A percentile compares a stretch with the other conserved stretches of the same genome.
These are phyloP conservation scores for Orthochromis malagaraziensis DNA, from an alignment of 2,113 vertebrate genomes.

Conservation along the genomic window DNA sequence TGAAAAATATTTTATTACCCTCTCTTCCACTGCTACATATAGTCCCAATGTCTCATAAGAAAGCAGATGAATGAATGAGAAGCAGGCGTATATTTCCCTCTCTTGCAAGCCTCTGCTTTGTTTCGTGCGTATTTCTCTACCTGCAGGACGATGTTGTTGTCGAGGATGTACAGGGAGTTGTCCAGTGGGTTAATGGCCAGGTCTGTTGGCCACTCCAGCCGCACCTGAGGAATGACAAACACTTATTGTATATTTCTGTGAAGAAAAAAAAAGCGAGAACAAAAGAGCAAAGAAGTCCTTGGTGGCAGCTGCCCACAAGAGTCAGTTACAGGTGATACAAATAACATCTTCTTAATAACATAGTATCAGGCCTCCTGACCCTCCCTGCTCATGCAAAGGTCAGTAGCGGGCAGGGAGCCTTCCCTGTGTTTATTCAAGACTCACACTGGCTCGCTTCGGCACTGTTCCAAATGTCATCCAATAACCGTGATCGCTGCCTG, in stretches of 20 bases:
- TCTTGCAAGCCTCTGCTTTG: neutral
- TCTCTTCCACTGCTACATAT: neutral
- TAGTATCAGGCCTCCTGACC: constrained; percentile 58
- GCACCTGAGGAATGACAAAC: constrained; percentile 73
- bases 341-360: constrained; percentile 62
- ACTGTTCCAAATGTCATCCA: constrained; percentile 67
- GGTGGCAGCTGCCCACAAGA: neutral
- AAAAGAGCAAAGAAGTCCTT: neutral
- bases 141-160: constrained; percentile 98
- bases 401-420: constrained; percentile 53
- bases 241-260: neutral
- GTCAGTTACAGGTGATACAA: constrained; percentile 43
- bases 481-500: constrained; percentile 54
- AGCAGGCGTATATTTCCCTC: neutral
- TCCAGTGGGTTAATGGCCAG: constrained; percentile 93
- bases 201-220: constrained; percentile 96
- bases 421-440: constrained; percentile 62
- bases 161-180: constrained; percentile 93
- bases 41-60: neutral
- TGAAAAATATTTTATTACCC: neutral
- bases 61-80: neutral
- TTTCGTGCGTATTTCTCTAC: neutral
- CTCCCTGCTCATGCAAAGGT: constrained; percentile 62
- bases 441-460: constrained; percentile 35
- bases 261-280: neutral